phyloP scores from a whole-genome alignment of 2,888 invertebrate genomes.

The Homarus gammarus region DNA sequence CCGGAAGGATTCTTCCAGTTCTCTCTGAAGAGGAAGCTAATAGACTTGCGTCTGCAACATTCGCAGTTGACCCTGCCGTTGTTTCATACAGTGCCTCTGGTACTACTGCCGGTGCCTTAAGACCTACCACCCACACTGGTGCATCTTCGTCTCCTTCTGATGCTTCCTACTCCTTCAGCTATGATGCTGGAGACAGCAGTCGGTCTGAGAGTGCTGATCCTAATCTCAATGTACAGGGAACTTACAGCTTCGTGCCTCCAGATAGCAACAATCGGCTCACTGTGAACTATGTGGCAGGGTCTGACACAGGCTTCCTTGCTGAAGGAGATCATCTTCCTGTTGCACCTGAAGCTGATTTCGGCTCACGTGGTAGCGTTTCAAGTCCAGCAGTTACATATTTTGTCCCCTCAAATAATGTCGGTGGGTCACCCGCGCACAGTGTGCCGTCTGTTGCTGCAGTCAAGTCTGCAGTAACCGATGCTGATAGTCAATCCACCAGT shows the following conservation, averaged over 20 bases:
- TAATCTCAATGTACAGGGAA: conserved; percentile 71
- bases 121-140: neutral
- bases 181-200: conserved; percentile 75
- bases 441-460: neutral
- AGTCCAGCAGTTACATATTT: no score
- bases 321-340: conserved; percentile 68
- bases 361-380: neutral
- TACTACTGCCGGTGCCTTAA: neutral
- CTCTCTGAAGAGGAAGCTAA: conserved; percentile 59
- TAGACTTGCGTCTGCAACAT: conserved; percentile 41
- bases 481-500: neutral
- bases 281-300: conserved; percentile 75
- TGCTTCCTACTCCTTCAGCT: conserved; percentile 72
- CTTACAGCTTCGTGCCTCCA: conserved; percentile 76
- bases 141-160: conserved; percentile 26
- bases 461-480: neutral
- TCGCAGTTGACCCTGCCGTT: conserved; percentile 13
- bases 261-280: conserved; percentile 12
- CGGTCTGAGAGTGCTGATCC: conserved; percentile 75
- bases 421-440: no score
- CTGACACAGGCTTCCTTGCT: conserved; percentile 73
- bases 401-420: no score
- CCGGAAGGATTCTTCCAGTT: conserved; percentile 55
- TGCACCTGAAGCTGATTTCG: conserved; percentile 42
- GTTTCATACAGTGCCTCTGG: neutral